Evolutionary conservation across 1,140 invertebrate species (phyloP), one percentile per base, ranked within the genome.

Genomic region (Ooceraea biroi): DNA sequence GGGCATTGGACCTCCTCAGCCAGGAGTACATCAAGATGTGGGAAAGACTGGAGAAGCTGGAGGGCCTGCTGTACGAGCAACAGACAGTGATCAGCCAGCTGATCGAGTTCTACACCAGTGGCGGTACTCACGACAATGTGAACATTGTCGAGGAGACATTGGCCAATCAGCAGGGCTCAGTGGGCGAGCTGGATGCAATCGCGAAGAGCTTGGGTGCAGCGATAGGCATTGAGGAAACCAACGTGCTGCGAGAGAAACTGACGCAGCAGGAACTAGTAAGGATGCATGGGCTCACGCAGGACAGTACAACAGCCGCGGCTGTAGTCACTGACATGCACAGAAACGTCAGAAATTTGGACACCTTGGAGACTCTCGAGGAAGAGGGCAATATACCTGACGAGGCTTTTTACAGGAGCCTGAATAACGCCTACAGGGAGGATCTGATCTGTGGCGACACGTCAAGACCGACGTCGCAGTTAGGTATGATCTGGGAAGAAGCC

Each of bases 11-110:
- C 92, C 95, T 98, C 50, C 95, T 99, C 7, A 98, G 97, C 22
- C 97, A 98, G 88, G 98, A 99, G 92, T 99, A 98, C 90, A 97
- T 98, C 17, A 97, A 98, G 91, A 99, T 99, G 96, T 98, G 98
- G 98, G 97, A 98, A 91, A 95, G 98, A 71, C 95, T 99, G 61
- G 98, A 99, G 90, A 98, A 98, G 93, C 94, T 98, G n/a, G 98
- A 99, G 93, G 96, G 97, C 52, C 95, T 99, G 58, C 95, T 98
- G 0, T 97, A 97, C 90, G 97, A 98, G 91, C 98, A 99, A 93
- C 98, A 98, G 91, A 97, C 97, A 83, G 97, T 98, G n/a, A 98
- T 99, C 76, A 96, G 96, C 27, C 98, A 98, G 91, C 94, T 99
- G 88, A 96, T 98, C 91, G 97, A 97, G 90, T 96, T 98, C 90